Evolutionary conservation across 2,113 vertebrate species (phyloP), one percentile per base, ranked within the genome.

Genomic region (Cheirogaleus medius): DNA sequence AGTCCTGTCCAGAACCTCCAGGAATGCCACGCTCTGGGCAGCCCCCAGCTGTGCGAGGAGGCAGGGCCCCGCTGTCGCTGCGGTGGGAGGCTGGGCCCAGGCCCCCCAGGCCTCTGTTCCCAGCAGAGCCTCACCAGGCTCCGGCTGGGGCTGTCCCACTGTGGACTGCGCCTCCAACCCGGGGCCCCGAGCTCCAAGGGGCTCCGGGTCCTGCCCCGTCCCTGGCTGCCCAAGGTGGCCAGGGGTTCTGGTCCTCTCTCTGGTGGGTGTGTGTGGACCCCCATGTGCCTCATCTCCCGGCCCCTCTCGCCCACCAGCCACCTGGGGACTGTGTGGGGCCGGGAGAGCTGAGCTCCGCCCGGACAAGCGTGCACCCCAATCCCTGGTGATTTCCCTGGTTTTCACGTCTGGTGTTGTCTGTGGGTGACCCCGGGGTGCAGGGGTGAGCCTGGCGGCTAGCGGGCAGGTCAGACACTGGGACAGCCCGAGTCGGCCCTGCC

Each of bases 1-100:
- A 14, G 9, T 29, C 0, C 1, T 9, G 11, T 71, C 49, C 10
- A 5, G 76, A 69, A 27, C 12, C 0, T 0, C 12, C 3, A 0
- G 37, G 60, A 18, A 1, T 0, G 0, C 3, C 34, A 23, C 10
- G 49, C 25, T 60, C 69, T 42, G 37, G 23, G 69, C 58, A 60
- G 58, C 23, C 58, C 58, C 58, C 58, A 27, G 58, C 58, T 60
- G 58, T 27, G 58, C 9, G 32, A 15, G n/a, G n/a, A 29, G 39
- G 44, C 58, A 76, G 29, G 23, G 44, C 34, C 63, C 20, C 25
- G 17, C 32, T 49, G 2, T 49, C 4, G 12, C 52, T 39, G 17
- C 9, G 39, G 1, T 12, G 4, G 0, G 18, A 58, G 34, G 68
- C 27, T 25, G 63, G 14, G 49, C 32, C 52, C 4, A 42, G 68